Evolutionary conservation across 2,888 invertebrate genomes (phyloP).

Genomic region (Acanthococcus lagerstroemiae): DNA sequence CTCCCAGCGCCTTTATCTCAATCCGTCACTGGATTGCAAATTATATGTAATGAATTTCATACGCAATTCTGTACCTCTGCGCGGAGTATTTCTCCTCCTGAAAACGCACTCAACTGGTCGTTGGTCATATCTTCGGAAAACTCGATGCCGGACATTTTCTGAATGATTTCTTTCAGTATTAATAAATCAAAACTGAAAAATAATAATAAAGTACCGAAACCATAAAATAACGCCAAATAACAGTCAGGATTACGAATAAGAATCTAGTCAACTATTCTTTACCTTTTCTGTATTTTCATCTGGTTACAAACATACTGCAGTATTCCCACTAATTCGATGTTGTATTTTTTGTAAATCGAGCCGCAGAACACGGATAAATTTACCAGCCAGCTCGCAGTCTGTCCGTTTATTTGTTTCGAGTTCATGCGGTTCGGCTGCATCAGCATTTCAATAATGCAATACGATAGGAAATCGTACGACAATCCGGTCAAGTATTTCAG

Average conservation of each 20-base stretch:
- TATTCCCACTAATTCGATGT: constrained; percentile 73
- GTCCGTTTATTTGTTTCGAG: constrained; percentile 79
- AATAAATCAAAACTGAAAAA: constrained; percentile 69
- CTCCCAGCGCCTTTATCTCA: too few species aligned
- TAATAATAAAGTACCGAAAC: constrained; percentile 25
- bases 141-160: constrained; percentile 99
- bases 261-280: constrained; percentile 29
- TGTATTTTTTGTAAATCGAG: constrained; percentile 90
- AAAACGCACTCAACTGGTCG: constrained; percentile 93
- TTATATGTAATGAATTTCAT: too few species aligned
- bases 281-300: constrained; percentile 91
- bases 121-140: constrained; percentile 90
- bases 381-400: constrained; percentile 87
- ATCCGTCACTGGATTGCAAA: too few species aligned
- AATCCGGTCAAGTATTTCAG: constrained; percentile 89
- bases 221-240: not conserved
- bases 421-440: constrained; percentile 57
- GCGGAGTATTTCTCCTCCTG: constrained; percentile 88
- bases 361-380: constrained; percentile 93
- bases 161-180: constrained; percentile 91
- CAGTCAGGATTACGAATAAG: not conserved
- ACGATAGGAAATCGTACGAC: constrained; percentile 92
- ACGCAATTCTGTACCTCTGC: constrained; percentile 60
- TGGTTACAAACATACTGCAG: constrained; percentile 96
- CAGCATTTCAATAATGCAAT: constrained; percentile 87